A percentile compares a stretch with the other conserved stretches of the same genome.
These are phyloP conservation scores for Rhagonycha lutea DNA, from an alignment of 2,888 invertebrate genomes.

Conservation along the genomic window DNA sequence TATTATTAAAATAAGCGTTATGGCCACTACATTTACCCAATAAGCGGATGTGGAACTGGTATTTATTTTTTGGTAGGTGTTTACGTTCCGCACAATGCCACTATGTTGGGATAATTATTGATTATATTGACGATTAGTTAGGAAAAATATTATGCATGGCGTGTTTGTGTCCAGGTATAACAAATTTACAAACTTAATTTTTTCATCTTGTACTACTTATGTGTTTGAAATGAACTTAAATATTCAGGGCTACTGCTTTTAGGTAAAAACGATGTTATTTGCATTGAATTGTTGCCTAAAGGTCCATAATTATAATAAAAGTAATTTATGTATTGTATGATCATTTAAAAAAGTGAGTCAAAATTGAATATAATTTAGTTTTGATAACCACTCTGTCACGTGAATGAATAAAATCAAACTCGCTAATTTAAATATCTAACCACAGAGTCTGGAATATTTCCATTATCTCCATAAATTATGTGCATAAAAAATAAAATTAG, in stretches of 20 bases:
- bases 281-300: not conserved
- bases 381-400: slow-evolving; percentile 23
- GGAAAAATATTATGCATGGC: not conserved
- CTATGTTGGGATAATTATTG: not conserved
- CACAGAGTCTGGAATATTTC: slow-evolving; percentile 34
- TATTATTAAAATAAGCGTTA: no score
- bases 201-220: not conserved
- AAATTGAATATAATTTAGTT: slow-evolving; percentile 20
- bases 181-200: not conserved
- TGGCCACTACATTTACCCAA: no score
- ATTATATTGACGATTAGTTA: not conserved
- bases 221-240: not conserved
- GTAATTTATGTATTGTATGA: slow-evolving; percentile 4
- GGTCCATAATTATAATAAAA: not conserved
- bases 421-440: slow-evolving; percentile 38
- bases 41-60: not conserved
- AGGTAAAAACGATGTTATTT: not conserved
- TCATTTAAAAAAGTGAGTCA: slow-evolving; percentile 9
- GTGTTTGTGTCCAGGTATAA: not conserved
- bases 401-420: slow-evolving; percentile 21
- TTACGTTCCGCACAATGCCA: not conserved
- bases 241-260: not conserved
- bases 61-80: not conserved
- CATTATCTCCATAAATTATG: slow-evolving; percentile 11
- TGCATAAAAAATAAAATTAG: slow-evolving; percentile 29